phyloP scores from a whole-genome alignment of 1,140 invertebrate genomes.

The Theocolax elegans region DNA sequence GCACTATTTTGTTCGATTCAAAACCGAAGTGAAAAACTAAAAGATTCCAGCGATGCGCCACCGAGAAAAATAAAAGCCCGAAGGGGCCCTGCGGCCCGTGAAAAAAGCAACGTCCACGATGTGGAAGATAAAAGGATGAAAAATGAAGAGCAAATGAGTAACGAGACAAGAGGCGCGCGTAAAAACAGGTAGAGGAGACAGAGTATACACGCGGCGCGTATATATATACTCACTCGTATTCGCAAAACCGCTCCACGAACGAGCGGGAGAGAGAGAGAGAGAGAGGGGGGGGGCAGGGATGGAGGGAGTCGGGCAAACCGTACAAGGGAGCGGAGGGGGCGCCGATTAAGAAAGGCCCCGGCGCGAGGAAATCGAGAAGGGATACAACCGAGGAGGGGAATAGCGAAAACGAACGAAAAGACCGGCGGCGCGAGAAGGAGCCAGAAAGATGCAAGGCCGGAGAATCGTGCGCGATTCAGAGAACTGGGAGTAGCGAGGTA shows the following conservation, averaged over 20 bases:
- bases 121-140: background rate
- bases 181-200: background rate
- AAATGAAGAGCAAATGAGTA: background rate
- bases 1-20: too few relatives aligned
- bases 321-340: constrained; percentile 34
- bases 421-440: constrained; percentile 26
- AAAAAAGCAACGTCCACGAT: background rate
- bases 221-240: background rate
- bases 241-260: constrained; percentile 7
- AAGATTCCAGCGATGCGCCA: too few relatives aligned
- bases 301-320: background rate
- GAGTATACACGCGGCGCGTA: background rate
- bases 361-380: too few relatives aligned
- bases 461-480: constrained; percentile 59
- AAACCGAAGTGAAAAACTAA: too few relatives aligned
- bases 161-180: background rate
- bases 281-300: background rate
- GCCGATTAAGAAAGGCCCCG: constrained; percentile 55
- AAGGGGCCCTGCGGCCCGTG: too few relatives aligned
- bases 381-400: too few relatives aligned
- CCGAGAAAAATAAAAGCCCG: too few relatives aligned
- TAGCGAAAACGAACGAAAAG: constrained; percentile 26
- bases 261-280: background rate
- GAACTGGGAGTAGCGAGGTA: constrained; percentile 62
- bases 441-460: constrained; percentile 44